Evolutionary conservation across 2,797 vertebrate species (phyloP).

Genomic region (Xyrichtys novacula): DNA sequence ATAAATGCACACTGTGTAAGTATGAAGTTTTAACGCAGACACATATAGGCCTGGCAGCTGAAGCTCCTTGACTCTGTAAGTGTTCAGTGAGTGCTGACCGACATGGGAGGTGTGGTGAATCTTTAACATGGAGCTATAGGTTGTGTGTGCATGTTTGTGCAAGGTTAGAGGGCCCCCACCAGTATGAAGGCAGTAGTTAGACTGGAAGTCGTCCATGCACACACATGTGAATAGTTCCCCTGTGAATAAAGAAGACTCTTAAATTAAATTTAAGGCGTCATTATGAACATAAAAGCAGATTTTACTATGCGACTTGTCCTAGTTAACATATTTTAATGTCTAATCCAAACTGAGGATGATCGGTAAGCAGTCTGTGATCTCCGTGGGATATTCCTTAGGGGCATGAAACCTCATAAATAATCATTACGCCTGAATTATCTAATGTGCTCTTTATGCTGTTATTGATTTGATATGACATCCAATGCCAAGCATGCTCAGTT

Average conservation of each 20-base stretch:
- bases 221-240: neutral
- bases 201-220: neutral
- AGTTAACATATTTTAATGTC: too few species aligned
- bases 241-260: neutral
- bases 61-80: neutral
- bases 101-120: neutral
- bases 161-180: neutral
- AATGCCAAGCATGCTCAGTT: too few species aligned
- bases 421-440: too few species aligned
- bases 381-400: too few species aligned
- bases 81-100: neutral
- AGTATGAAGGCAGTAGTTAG: neutral
- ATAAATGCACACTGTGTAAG: rapidly evolving
- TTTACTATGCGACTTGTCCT: too few species aligned
- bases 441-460: too few species aligned
- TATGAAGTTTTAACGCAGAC: neutral
- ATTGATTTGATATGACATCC: too few species aligned
- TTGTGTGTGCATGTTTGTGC: neutral
- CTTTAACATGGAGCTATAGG: neutral
- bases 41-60: conserved; percentile 6
- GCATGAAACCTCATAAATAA: too few species aligned
- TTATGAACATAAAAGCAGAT: too few species aligned
- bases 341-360: too few species aligned
- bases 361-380: too few species aligned
- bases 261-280: too few species aligned